These are phyloP conservation scores for Ictalurus punctatus DNA, from an alignment of 2,113 vertebrate species.

Conservation along the genomic window DNA sequence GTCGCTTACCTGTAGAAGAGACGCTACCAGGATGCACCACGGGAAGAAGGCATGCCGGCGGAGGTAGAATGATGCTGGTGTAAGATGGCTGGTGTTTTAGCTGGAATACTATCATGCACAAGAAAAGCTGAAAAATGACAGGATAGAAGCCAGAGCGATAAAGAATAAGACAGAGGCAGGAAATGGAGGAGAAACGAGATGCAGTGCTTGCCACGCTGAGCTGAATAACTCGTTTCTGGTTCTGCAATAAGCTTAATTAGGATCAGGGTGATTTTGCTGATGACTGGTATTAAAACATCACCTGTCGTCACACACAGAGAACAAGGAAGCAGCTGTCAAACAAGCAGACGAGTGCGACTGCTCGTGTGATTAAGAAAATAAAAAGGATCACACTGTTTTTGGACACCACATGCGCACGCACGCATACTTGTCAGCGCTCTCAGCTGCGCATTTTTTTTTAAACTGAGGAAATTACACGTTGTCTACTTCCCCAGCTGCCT, in stretches of 20 bases:
- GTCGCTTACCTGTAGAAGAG: too few relatives aligned
- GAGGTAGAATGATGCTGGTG: not conserved
- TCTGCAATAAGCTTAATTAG: conserved; percentile 64
- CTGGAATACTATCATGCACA: not conserved
- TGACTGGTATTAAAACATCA: conserved; percentile 62
- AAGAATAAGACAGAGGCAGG: conserved; percentile 28
- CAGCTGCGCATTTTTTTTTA: conserved; percentile 42
- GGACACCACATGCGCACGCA: conserved; percentile 5
- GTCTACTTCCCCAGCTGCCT: conserved; percentile 49
- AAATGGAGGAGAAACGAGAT: conserved; percentile 41
- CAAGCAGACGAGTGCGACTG: conserved; percentile 30
- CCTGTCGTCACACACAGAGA: conserved; percentile 47
- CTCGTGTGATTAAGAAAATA: conserved; percentile 27
- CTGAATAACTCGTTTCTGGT: conserved; percentile 46
- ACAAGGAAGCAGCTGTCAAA: conserved; percentile 40
- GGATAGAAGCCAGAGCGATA: conserved; percentile 17
- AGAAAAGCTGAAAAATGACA: conserved; percentile 13
- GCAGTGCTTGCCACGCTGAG: conserved; percentile 45
- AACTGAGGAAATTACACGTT: conserved; percentile 52
- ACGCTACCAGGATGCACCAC: too few relatives aligned
- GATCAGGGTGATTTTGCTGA: conserved; percentile 65
- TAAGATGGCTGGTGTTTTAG: not conserved
- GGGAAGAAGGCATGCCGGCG: too few relatives aligned
- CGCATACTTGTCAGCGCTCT: conserved; percentile 39
- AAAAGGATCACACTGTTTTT: conserved; percentile 47